Evolutionary conservation across 1,140 invertebrate species (phyloP), one percentile per base, ranked within the genome.

Genomic region (Dermatophagoides farinae): DNA sequence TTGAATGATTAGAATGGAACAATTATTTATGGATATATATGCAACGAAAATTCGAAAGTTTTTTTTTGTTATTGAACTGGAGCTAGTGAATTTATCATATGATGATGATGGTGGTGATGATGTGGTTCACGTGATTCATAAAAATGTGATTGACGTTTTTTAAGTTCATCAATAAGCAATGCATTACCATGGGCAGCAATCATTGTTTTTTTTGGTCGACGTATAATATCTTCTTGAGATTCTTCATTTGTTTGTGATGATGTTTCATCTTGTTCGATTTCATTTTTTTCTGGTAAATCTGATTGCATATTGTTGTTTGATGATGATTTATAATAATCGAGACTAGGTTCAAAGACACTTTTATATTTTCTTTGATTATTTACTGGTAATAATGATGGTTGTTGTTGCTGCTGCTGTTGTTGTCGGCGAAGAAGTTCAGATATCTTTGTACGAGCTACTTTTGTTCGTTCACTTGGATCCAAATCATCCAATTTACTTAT

Each of bases 111-210:
- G 8, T 31, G 31, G 8, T 44, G 43, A 20, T 20, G 1, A 44
- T 44, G 14, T 44, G 14, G 43, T 44, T 44, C 43, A 11, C 14
- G 12, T n/a, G 23, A 14, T 22, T 53, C 14, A 22, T 53, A 11
- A n/a, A 53, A 25, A n/a, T 14, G 14, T 40, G 53, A 55, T 44
- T 55, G 53, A 41, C 53, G 53, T 25, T 55, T 55, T 23, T 55
- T 55, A 11, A 55, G 53, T 44, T 55, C 53, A 25, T 55, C 53
- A 23, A 55, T 55, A 18, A 55, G 31, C 53, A 55, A 18, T 41
- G 53, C 14, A 23, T 55, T 55, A 23, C 53, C 53, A 18, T 47
- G 46, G 31, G 8, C 8, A 31, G 31, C 31, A 1, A 53, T 20
- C 53, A 55, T 38, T 39, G 14, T 39, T 6, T 38, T 55, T 14